Conservation (phyloP, 1,140 invertebrate species). For the Brachionus rotundiformis region DNA sequence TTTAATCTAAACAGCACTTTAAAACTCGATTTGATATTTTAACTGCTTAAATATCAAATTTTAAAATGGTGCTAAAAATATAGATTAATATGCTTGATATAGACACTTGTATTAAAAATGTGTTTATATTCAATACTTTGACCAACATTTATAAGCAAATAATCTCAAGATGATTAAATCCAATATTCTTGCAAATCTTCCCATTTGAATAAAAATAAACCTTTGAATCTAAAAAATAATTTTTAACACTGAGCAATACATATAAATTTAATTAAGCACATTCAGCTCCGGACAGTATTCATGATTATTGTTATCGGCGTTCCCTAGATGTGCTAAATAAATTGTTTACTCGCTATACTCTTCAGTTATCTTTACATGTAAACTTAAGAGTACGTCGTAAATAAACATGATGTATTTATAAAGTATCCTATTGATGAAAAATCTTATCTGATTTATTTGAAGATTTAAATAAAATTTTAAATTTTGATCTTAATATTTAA, state of each 20-base stretch:
- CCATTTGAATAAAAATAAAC: constrained; percentile 14
- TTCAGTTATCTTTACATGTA: background rate
- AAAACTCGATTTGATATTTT: constrained; percentile 23
- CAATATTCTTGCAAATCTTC: background rate
- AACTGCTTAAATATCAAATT: background rate
- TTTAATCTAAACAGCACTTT: background rate
- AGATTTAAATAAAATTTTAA: background rate
- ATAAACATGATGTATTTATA: background rate
- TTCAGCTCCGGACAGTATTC: background rate
- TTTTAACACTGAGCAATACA: no score
- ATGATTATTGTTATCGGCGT: background rate
- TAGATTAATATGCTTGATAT: constrained; percentile 4
- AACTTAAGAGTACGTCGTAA: constrained; percentile 19
- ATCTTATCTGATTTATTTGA: background rate
- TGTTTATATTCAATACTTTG: constrained; percentile 39
- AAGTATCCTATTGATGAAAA: background rate
- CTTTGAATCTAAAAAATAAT: constrained; percentile 11
- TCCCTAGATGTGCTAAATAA: constrained; percentile 8
- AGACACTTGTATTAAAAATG: background rate
- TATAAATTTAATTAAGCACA: background rate
- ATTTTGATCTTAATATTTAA: background rate
- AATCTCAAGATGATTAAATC: background rate
- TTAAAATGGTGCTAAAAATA: background rate
- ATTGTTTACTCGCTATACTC: background rate
- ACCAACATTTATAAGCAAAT: constrained; percentile 7